These are phyloP conservation scores for Scaptomyza caliginosa DNA, from an alignment of 2,888 invertebrate species.

Conservation along the genomic window DNA sequence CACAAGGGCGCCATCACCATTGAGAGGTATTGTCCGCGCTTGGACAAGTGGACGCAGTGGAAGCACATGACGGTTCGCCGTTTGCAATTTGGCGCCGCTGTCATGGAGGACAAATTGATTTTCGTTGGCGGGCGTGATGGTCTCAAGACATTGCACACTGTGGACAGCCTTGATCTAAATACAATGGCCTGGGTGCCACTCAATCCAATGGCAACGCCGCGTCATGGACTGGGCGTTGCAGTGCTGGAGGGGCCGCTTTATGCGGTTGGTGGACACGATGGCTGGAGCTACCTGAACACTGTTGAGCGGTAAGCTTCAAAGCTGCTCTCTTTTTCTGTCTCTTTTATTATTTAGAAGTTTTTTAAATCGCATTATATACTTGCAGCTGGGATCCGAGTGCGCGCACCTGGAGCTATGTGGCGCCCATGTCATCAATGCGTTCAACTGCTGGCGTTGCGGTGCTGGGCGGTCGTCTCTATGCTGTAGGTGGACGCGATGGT, in stretches of 20 bases:
- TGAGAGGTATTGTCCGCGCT: constrained; percentile 89
- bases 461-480: constrained; percentile 92
- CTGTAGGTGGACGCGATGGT: constrained; percentile 96
- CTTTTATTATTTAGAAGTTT: neutral
- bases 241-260: constrained; percentile 92
- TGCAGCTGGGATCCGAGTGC: constrained; percentile 94
- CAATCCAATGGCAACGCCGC: constrained; percentile 95
- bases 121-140: constrained; percentile 97
- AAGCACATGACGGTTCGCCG: constrained; percentile 86
- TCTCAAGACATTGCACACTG: constrained; percentile 95
- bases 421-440: constrained; percentile 94
- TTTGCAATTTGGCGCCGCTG: constrained; percentile 95
- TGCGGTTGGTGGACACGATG: constrained; percentile 98
- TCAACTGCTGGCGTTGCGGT: constrained; percentile 95
- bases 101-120: constrained; percentile 91
- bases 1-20: constrained; percentile 95
- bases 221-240: constrained; percentile 92
- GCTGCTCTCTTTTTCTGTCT: neutral
- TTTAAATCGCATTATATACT: neutral
- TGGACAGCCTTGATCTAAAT: constrained; percentile 93
- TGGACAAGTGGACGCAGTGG: constrained; percentile 83
- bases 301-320: constrained; percentile 88
- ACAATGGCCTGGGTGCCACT: constrained; percentile 91
- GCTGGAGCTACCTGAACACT: constrained; percentile 93
- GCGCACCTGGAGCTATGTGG: constrained; percentile 94